Conservation (phyloP, 2,797 vertebrate species). For the Onychomys arenicola region DNA sequence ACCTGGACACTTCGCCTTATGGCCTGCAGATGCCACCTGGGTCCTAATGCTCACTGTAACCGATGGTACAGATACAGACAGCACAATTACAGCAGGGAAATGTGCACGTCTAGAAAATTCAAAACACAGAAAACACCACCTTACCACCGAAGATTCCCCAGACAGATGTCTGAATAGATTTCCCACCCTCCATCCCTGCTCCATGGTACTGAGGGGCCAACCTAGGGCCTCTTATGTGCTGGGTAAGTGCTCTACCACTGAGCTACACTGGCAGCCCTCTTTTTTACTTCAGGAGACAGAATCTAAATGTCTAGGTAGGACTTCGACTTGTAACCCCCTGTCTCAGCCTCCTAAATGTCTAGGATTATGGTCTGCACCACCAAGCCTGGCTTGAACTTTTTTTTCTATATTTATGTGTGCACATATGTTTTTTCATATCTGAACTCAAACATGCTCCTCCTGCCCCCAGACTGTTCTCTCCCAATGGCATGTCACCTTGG, state of each 20-base stretch:
- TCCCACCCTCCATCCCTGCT: background rate
- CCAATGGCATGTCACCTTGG: background rate
- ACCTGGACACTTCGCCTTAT: background rate
- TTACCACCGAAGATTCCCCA: background rate
- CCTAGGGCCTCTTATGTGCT: background rate
- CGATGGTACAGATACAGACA: background rate
- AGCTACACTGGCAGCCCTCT: background rate
- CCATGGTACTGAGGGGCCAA: background rate
- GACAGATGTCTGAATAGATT: background rate
- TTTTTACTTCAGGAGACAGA: background rate
- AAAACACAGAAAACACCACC: background rate
- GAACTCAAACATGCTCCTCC: background rate
- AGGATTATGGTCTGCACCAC: background rate
- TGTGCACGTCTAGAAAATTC: background rate
- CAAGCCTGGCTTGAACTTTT: background rate
- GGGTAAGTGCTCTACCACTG: background rate
- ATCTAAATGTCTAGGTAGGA: background rate
- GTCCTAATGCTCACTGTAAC: background rate
- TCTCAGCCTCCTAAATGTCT: background rate
- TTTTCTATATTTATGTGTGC: background rate
- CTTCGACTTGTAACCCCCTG: background rate
- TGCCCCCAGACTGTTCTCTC: background rate
- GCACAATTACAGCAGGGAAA: background rate
- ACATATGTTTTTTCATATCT: background rate
- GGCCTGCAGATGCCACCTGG: background rate